Evolutionary conservation across 2,113 vertebrate species (phyloP), one percentile per base, ranked within the genome.

Genomic region (Clarias macrocephalus): DNA sequence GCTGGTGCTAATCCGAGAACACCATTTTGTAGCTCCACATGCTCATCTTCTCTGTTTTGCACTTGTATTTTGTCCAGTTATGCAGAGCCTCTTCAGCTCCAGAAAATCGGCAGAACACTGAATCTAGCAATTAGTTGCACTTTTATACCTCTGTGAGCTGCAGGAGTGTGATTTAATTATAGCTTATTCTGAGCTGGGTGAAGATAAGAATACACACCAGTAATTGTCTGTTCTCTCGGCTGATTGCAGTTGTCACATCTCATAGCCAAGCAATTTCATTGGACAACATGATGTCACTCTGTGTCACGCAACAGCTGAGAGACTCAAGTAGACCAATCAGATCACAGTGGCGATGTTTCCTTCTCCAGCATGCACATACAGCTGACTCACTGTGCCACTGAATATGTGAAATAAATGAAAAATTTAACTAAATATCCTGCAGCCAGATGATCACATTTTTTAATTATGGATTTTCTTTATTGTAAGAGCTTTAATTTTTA

Each of bases 101-200:
- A 66, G 63, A 60, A 54, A 59, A 87, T 48, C 16, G 86, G 65
- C 75, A 85, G 28, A 75, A 81, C 73, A 48, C 63, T 89, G 80
- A 88, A 80, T 83, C 80, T 70, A 81, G 81, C 82, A 84, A 88
- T 90, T 88, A 90, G 65, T 65, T 90, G 80, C 85, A 86, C 89
- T 80, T 60, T 77, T 85, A 73, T 85, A 77, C 52, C 79, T 85
- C 59, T 75, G 66, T 82, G 18, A 30, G 77, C 79, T 42, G 77
- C 57, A 54, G 73, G 84, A 88, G 73, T 84, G 48, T 19, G 73
- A 83, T 88, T 87, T 88, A 88, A 86, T 88, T 90, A 84, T 81
- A 80, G 79, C 82, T 77, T 70, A 73, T 66, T 72, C 66, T 86
- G 81, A 84, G 84, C 59, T 5, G 84, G 62, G 42, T 65, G 42